Conservation (phyloP, 2,797 vertebrate species). For the Halcyon smyrnensis region DNA sequence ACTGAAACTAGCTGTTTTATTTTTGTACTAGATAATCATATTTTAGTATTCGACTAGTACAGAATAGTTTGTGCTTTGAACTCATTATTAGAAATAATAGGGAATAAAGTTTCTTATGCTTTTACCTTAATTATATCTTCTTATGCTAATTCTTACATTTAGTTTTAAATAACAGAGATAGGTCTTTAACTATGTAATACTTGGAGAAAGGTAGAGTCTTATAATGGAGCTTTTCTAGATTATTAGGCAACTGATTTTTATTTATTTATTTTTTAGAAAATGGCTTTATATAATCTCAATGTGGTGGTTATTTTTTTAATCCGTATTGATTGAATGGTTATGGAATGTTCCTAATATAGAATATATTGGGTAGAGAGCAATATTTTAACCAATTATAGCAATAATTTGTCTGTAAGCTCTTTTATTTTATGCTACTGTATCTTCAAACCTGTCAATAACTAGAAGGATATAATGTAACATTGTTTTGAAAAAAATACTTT, state of each 20-base stretch:
- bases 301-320: background rate
- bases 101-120: background rate
- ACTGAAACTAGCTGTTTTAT: constrained; percentile 32
- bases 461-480: background rate
- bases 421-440: background rate
- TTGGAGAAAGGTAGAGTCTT: constrained; percentile 26
- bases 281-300: background rate
- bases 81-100: constrained; percentile 28
- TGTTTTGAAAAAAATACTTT: background rate
- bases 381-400: background rate
- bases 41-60: constrained; percentile 41
- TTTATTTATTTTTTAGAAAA: background rate
- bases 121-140: constrained; percentile 5
- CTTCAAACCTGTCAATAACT: background rate
- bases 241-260: background rate
- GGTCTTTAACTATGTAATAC: constrained; percentile 19
- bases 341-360: background rate
- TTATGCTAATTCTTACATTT: constrained; percentile 20
- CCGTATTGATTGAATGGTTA: background rate
- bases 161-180: constrained; percentile 53
- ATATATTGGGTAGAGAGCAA: background rate
- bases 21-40: constrained; percentile 37
- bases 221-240: constrained; percentile 4
- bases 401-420: background rate
- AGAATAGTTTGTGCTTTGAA: constrained; percentile 62